Evolutionary conservation across 2,888 invertebrate species (phyloP), one percentile per base, ranked within the genome.

Genomic region (Anaspis maculata): DNA sequence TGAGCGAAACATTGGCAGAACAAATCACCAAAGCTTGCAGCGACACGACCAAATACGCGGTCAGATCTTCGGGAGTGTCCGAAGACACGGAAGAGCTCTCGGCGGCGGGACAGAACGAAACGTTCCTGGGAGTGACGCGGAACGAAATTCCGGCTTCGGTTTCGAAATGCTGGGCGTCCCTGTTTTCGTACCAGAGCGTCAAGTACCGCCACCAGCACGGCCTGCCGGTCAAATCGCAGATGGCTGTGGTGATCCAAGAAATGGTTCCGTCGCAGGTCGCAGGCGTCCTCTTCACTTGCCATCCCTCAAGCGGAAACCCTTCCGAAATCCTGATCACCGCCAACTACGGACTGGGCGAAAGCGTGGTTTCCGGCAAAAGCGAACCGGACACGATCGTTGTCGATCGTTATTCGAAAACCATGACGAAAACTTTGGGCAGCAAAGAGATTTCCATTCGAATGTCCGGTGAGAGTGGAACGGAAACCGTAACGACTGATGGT

Each of bases 91-190:
- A 79, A 37, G 83, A 83, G 28, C 65, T 83, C 7, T 88, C 87
- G 0, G 80, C 84, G 3, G 89, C 89, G 0, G 89, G 89, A 1
- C 89, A 90, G 66, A 84, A 89, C 64, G 79, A 80, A 38, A 86
- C 86, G 0, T 74, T 79, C 39, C 67, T 90, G 2, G 84, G 86
- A 1, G 76, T 84, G 31, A 59, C 57, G 21, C 71, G 69, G 1
- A 60, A 66, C 23, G 64, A 61, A 0, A 64, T 83, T 6, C 39
- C 77, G 7, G 52, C 65, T 15, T 78, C 76, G 3, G 67, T 89
- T 1, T 66, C 73, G 27, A 70, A 73, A 34, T 90, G 89, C 58
- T 91, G 90, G 90, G 83, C 81, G 0, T 90, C 89, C 1, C 74
- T 86, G 44, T 89, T 78, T 55, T 72, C 82, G 0, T 77, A 73